Percentiles rank a stretch among this genome's conserved stretches.
These are phyloP conservation scores for Torymus aiolomorphi DNA, from an alignment of 2,888 invertebrate species.

Conservation along the genomic window DNA sequence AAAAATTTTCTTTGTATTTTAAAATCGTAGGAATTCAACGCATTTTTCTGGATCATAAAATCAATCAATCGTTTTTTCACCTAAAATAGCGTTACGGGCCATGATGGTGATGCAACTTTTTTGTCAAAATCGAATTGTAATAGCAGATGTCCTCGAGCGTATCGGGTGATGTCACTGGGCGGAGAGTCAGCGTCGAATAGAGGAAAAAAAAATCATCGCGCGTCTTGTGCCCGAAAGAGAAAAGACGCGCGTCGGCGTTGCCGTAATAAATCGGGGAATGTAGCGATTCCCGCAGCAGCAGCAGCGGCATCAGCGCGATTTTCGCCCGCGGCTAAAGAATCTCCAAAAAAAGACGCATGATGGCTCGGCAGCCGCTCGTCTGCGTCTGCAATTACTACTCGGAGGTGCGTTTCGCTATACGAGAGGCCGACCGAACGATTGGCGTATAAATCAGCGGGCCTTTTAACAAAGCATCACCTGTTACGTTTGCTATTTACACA, in stretches of 20 bases:
- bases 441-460: slow-evolving; percentile 11
- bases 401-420: neutral
- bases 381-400: neutral
- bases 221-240: slow-evolving; percentile 16
- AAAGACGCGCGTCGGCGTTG: slow-evolving; percentile 28
- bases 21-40: neutral
- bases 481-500: neutral
- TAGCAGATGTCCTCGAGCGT: slow-evolving; percentile 38
- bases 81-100: neutral
- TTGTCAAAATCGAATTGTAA: slow-evolving; percentile 8
- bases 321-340: slow-evolving; percentile 33
- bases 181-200: neutral
- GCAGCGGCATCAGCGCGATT: slow-evolving; percentile 10
- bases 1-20: neutral
- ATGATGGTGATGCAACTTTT: slow-evolving; percentile 16
- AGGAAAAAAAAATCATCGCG: slow-evolving; percentile 19
- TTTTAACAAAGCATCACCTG: slow-evolving; percentile 10
- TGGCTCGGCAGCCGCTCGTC: neutral
- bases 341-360: slow-evolving; percentile 32
- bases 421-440: neutral
- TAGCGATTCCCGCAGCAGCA: neutral
- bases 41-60: neutral
- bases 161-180: slow-evolving; percentile 30
- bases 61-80: neutral
- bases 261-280: slow-evolving; percentile 26